Evolutionary conservation across 2,797 vertebrate species (phyloP).

Genomic region (Peromyscus nudipes): DNA sequence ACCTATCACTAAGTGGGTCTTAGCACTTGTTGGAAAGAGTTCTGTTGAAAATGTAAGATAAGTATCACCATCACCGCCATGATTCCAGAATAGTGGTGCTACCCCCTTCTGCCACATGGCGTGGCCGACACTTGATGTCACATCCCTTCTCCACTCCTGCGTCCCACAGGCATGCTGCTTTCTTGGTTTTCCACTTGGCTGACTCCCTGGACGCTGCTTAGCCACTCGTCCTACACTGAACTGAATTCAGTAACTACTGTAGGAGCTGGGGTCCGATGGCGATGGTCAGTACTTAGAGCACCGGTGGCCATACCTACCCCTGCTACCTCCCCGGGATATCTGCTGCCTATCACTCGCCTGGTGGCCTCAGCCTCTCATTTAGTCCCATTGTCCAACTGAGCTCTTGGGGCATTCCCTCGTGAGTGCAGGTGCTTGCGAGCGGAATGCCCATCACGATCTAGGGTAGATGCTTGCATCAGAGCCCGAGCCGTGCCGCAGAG

Average conservation of each 20-base stretch:
- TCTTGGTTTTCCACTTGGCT: constrained; percentile 29
- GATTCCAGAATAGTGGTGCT: not conserved
- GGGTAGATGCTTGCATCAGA: not conserved
- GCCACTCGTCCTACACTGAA: not conserved
- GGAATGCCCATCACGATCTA: not conserved
- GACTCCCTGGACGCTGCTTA: constrained; percentile 3
- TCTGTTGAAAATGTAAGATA: not conserved
- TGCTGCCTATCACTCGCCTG: not conserved
- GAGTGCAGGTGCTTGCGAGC: not conserved
- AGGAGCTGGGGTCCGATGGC: not conserved
- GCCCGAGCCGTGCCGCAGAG: not conserved
- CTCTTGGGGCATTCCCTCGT: not conserved
- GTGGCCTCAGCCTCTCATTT: not conserved
- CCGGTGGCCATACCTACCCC: not conserved
- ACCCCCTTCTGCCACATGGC: accelerated
- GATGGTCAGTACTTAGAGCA: not conserved
- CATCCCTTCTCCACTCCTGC: not conserved
- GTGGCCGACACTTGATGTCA: not conserved
- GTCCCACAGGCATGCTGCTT: not conserved
- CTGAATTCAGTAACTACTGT: constrained; percentile 1
- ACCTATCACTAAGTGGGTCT: not conserved
- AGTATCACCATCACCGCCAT: not conserved
- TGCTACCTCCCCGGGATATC: not conserved
- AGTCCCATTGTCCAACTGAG: not conserved
- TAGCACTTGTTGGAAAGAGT: not conserved